A percentile compares a stretch with the other conserved stretches of the same genome.
These are phyloP conservation scores for Odocoileus virginianus DNA, from an alignment of 2,113 vertebrate genomes.

Conservation along the genomic window DNA sequence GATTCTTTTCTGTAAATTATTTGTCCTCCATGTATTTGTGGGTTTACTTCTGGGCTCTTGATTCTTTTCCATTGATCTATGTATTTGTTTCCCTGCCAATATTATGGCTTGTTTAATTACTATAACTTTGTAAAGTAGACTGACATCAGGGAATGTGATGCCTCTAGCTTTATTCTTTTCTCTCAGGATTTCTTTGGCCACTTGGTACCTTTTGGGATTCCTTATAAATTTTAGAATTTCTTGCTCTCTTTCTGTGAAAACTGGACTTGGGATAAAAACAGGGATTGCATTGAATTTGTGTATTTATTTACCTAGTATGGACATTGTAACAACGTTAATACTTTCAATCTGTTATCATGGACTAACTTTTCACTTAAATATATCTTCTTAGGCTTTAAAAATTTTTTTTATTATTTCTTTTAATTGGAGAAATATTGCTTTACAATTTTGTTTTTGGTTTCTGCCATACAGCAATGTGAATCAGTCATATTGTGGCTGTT, in stretches of 20 bases:
- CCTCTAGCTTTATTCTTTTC: not conserved
- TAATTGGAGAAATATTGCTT: not conserved
- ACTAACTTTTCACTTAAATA: not conserved
- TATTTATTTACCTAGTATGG: not conserved
- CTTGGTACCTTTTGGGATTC: not conserved
- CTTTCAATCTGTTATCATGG: not conserved
- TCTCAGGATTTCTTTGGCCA: not conserved
- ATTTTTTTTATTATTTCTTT: not conserved
- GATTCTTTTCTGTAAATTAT: not conserved
- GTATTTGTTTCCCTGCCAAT: not conserved
- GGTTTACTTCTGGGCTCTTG: not conserved
- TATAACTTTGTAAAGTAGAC: not conserved
- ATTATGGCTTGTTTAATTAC: not conserved
- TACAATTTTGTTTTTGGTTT: not conserved
- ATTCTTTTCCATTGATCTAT: not conserved
- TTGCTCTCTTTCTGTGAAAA: not conserved
- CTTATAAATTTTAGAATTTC: not conserved
- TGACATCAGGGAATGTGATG: not conserved
- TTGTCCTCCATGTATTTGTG: not conserved
- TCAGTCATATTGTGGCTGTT: not conserved
- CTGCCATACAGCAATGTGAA: not conserved
- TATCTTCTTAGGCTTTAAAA: too few species aligned
- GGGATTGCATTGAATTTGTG: not conserved
- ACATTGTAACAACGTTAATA: not conserved
- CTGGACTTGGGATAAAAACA: not conserved